Conservation (phyloP, 1,140 invertebrate genomes). For the Pectinophora gossypiella region DNA sequence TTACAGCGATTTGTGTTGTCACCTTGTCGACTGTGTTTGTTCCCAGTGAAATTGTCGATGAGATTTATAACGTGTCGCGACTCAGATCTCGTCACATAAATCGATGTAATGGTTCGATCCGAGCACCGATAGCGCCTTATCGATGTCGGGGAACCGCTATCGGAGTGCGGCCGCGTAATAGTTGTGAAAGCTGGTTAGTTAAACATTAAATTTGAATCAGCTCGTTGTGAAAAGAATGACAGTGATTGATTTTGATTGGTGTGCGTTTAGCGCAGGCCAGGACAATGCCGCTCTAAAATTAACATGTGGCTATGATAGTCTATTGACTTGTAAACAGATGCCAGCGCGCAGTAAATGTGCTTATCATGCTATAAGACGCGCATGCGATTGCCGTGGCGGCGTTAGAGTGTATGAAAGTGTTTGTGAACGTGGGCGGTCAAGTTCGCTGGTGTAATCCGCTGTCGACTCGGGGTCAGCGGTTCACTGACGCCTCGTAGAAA, state of each 20-base stretch:
- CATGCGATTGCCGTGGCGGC: background rate
- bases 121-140: constrained; percentile 31
- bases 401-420: constrained; percentile 27
- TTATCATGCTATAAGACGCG: background rate
- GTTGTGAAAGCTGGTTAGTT: constrained; percentile 36
- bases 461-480: constrained; percentile 49
- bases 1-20: background rate
- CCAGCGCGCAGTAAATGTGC: background rate
- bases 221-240: constrained; percentile 21
- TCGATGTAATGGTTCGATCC: constrained; percentile 36
- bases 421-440: constrained; percentile 53
- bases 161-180: constrained; percentile 24
- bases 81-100: constrained; percentile 39
- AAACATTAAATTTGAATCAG: background rate
- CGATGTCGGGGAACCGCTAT: constrained; percentile 27
- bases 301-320: constrained; percentile 8
- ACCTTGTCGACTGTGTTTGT: background rate
- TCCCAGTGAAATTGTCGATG: constrained; percentile 24
- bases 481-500: constrained; percentile 40
- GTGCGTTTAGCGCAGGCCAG: constrained; percentile 5
- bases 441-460: constrained; percentile 50
- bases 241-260: constrained; percentile 26
- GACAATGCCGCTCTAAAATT: background rate
- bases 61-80: constrained; percentile 39
- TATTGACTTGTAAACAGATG: constrained; percentile 16